Conservation (phyloP, 2,113 vertebrate species). For the Eulacestoma nigropectus region DNA sequence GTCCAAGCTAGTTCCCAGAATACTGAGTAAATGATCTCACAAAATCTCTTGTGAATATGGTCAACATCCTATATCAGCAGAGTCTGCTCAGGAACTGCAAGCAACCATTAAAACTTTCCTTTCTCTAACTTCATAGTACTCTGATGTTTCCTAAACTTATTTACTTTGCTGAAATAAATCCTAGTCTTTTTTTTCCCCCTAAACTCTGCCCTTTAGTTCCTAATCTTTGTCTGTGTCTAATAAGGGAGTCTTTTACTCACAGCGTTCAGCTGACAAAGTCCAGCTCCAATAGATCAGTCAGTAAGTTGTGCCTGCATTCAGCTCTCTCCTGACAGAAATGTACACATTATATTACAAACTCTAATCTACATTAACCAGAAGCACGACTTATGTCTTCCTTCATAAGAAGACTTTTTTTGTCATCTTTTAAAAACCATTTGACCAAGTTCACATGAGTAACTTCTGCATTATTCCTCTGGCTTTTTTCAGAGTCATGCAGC, state of each 20-base stretch:
- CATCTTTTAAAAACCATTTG: not conserved
- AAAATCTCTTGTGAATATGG: not conserved
- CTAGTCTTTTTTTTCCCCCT: rapidly evolving
- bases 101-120: not conserved
- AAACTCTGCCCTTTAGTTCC: not conserved
- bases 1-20: not conserved
- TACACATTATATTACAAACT: not conserved
- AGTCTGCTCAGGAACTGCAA: not conserved
- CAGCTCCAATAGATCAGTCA: not conserved
- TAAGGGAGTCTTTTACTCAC: not conserved
- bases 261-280: not conserved
- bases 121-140: not conserved
- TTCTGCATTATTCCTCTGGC: not conserved
- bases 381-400: not conserved
- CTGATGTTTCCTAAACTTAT: not conserved
- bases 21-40: not conserved
- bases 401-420: not conserved
- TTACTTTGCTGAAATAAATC: not conserved
- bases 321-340: not conserved
- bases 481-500: not conserved
- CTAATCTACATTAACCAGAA: constrained; percentile 40
- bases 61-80: not conserved
- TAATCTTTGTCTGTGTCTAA: not conserved
- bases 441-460: not conserved
- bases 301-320: not conserved